A percentile compares a stretch with the other conserved stretches of the same genome.
phyloP scores from a whole-genome alignment of 2,113 vertebrate species.

The Pandion haliaetus region DNA sequence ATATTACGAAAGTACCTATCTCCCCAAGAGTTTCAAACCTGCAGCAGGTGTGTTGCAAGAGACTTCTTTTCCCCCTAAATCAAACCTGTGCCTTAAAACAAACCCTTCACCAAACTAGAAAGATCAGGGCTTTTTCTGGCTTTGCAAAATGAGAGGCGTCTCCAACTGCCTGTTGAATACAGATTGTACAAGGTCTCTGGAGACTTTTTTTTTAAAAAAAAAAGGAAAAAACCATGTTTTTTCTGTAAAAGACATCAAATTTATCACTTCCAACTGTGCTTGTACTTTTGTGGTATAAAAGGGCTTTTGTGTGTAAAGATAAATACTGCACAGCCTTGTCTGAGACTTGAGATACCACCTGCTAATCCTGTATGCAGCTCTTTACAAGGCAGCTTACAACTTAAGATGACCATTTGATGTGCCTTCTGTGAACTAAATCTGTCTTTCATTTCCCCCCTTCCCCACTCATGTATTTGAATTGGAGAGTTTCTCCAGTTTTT shows the following conservation, averaged over 20 bases:
- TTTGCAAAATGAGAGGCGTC: neutral
- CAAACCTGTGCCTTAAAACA: neutral
- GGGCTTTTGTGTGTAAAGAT: neutral
- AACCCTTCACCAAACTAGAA: neutral
- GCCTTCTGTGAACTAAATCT: neutral
- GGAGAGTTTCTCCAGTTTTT: neutral
- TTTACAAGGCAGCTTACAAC: neutral
- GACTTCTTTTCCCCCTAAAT: neutral
- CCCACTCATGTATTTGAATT: neutral
- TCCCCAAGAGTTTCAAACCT: neutral
- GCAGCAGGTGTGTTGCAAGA: neutral
- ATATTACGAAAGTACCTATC: neutral
- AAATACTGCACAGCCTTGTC: neutral
- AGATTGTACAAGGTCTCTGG: neutral
- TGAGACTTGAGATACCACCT: neutral
- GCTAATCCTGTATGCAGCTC: neutral
- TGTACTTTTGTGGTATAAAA: neutral
- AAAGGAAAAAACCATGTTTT: fast-evolving
- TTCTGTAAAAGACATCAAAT: neutral
- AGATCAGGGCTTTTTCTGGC: neutral
- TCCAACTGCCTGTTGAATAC: neutral
- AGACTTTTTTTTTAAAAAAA: neutral
- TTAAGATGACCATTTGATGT: neutral
- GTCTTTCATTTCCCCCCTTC: neutral
- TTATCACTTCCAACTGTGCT: neutral